Conservation (phyloP, 1,140 invertebrate species). For the Drosophila nigromelanica region DNA sequence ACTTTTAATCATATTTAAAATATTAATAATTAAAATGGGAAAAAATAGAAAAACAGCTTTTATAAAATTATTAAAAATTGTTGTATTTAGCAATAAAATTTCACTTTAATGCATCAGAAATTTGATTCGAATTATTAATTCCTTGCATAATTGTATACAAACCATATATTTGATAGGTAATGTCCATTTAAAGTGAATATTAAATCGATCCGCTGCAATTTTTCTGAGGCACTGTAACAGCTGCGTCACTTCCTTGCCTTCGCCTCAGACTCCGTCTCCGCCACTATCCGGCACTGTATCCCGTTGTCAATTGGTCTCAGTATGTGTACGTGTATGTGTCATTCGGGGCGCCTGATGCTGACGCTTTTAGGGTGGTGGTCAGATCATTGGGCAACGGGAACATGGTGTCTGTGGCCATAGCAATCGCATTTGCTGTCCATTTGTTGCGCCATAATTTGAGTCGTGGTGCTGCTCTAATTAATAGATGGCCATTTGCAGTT, state of each 20-base stretch:
- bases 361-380: conserved; percentile 5
- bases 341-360: conserved; percentile 27
- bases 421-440: conserved; percentile 65
- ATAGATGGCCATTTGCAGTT: conserved; percentile 72
- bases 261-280: neutral
- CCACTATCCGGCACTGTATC: neutral
- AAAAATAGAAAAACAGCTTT: too few species aligned
- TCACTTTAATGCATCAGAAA: too few species aligned
- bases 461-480: conserved; percentile 70
- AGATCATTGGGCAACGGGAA: conserved; percentile 11
- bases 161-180: too few species aligned
- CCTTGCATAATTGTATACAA: too few species aligned
- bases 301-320: conserved; percentile 17
- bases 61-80: too few species aligned
- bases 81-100: too few species aligned
- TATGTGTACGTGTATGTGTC: conserved; percentile 24
- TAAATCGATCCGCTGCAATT: neutral
- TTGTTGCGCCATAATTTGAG: conserved; percentile 71
- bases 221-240: conserved; percentile 25
- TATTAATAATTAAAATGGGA: too few species aligned
- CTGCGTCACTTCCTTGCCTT: conserved; percentile 36
- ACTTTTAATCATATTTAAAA: too few species aligned
- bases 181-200: too few species aligned
- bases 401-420: conserved; percentile 36
- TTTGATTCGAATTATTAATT: too few species aligned